Conservation (phyloP, 2,797 vertebrate genomes). For the Molossus molossus region DNA sequence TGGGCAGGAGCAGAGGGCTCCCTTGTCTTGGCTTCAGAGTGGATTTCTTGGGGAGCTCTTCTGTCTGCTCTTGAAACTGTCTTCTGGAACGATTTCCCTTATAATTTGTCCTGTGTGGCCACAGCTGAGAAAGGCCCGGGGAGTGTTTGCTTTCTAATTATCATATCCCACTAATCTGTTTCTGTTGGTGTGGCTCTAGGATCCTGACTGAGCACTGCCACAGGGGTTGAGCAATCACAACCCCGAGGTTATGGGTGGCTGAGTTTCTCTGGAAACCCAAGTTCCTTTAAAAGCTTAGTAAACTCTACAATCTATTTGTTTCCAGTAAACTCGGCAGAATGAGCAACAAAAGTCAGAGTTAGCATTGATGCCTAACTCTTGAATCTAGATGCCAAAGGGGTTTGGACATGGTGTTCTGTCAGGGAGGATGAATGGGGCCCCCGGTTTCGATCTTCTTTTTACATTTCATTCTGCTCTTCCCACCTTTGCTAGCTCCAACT, state of each 20-base stretch:
- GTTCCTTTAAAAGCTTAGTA: constrained; percentile 73
- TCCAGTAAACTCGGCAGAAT: constrained; percentile 51
- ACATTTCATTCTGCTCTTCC: neutral
- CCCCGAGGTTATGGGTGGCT: neutral
- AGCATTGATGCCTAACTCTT: neutral
- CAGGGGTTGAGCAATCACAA: constrained; percentile 49
- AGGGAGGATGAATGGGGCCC: no score
- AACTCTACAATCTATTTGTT: neutral
- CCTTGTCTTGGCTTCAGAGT: neutral
- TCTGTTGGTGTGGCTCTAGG: neutral
- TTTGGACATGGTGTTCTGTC: neutral
- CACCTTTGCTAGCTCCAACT: neutral
- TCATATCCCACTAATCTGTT: neutral
- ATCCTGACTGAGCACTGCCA: neutral
- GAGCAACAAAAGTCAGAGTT: neutral
- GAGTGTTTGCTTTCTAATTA: neutral
- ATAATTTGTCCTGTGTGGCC: neutral
- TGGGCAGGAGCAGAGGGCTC: neutral
- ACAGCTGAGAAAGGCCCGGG: neutral
- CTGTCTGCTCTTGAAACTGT: neutral
- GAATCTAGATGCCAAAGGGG: constrained; percentile 1
- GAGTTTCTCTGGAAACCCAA: constrained; percentile 66
- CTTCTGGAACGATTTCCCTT: neutral
- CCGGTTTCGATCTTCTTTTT: neutral
- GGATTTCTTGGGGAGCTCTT: neutral